Conservation (phyloP, 1,140 invertebrate species). For the Scaptomyza graminum region DNA sequence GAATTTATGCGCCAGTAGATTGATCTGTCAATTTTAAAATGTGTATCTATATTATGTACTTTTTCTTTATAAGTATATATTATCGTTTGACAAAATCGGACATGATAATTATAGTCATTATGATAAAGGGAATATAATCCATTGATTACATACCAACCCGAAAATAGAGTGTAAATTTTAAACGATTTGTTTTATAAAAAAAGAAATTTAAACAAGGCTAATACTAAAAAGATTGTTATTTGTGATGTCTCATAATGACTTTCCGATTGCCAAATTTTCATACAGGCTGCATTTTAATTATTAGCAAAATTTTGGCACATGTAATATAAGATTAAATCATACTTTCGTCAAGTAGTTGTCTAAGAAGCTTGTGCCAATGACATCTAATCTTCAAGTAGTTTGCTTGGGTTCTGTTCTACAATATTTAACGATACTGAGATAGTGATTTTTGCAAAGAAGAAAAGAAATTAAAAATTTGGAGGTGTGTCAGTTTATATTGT, state of each 20-base stretch:
- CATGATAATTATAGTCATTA: constrained; percentile 18
- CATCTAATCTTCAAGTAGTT: constrained; percentile 45
- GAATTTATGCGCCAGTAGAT: too few relatives aligned
- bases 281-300: background rate
- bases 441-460: background rate
- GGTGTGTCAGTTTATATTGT: too few relatives aligned
- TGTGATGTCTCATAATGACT: constrained; percentile 41
- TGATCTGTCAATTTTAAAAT: too few relatives aligned
- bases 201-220: constrained; percentile 22
- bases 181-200: constrained; percentile 11
- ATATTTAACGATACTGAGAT: constrained; percentile 13
- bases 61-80: too few relatives aligned
- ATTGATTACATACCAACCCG: constrained; percentile 34
- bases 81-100: background rate
- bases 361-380: constrained; percentile 3
- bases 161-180: constrained; percentile 4
- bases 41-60: too few relatives aligned
- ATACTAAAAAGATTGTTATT: constrained; percentile 19
- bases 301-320: constrained; percentile 13
- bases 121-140: constrained; percentile 12
- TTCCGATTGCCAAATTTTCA: constrained; percentile 2
- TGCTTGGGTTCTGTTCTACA: constrained; percentile 14
- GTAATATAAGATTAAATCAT: background rate
- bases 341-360: background rate
- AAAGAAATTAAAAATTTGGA: background rate